Evolutionary conservation across 2,797 vertebrate genomes (phyloP).

Genomic region (Champsocephalus esox): DNA sequence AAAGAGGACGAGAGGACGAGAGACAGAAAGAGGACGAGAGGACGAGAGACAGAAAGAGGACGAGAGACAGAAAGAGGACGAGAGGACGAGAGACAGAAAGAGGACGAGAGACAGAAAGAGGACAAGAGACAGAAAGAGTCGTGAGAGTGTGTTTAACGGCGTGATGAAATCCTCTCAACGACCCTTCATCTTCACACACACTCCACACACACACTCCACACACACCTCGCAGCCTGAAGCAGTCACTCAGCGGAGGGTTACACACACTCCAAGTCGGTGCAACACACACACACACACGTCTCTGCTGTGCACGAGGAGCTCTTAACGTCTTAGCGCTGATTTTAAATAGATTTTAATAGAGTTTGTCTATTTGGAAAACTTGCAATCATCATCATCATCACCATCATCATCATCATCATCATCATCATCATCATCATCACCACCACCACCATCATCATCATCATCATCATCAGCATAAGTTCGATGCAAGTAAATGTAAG

Average conservation of each 20-base stretch:
- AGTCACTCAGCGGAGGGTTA: background rate
- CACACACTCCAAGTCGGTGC: background rate
- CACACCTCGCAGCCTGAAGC: background rate
- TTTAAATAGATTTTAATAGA: background rate
- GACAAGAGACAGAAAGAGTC: no score
- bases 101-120: no score
- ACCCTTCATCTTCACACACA: constrained; percentile 51
- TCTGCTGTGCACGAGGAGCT: background rate
- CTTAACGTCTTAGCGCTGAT: background rate
- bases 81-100: no score
- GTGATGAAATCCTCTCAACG: constrained; percentile 48
- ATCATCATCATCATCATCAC: background rate
- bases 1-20: constrained; percentile 8
- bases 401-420: no score
- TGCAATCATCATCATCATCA: background rate
- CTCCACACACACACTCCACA: constrained; percentile 1
- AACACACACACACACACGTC: background rate
- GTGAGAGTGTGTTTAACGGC: constrained; percentile 44
- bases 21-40: background rate
- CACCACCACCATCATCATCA: no score
- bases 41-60: constrained; percentile 1
- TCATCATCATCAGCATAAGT: background rate
- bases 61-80: background rate
- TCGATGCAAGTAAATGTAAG: background rate
- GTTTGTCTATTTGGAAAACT: no score